These are phyloP conservation scores for Hippocampus guttulatus DNA, from an alignment of 2,113 vertebrate genomes.

Conservation along the genomic window DNA sequence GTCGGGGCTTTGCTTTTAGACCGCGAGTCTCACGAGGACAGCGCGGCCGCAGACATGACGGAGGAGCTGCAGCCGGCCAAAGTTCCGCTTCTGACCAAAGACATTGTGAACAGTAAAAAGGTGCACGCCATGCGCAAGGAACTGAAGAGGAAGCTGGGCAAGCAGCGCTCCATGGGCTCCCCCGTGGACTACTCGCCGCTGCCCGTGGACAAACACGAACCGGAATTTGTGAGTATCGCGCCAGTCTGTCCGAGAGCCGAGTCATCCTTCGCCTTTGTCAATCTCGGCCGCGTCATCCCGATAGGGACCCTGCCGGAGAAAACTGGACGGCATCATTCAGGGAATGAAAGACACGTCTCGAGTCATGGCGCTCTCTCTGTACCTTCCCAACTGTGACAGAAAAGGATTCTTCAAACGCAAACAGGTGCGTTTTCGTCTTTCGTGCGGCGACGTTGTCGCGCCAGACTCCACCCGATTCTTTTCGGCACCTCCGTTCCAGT, in stretches of 20 bases:
- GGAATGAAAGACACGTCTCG: conserved; percentile 88
- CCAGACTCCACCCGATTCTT: too few species aligned
- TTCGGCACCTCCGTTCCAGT: too few species aligned
- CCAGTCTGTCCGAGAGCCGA: too few species aligned
- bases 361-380: conserved; percentile 86
- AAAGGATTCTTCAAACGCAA: conserved; percentile 99
- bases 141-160: conserved; percentile 80
- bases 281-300: conserved; percentile 3
- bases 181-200: conserved; percentile 83
- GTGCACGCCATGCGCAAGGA: conserved; percentile 86
- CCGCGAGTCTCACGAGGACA: conserved; percentile 85
- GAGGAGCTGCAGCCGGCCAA: conserved; percentile 83
- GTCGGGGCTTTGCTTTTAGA: conserved; percentile 61
- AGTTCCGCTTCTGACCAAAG: conserved; percentile 72
- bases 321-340: conserved; percentile 92
- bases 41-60: conserved; percentile 79
- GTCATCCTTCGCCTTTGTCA: background rate
- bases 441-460: too few species aligned
- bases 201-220: conserved; percentile 88
- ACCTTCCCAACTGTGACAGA: conserved; percentile 96
- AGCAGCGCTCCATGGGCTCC: conserved; percentile 78
- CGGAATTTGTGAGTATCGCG: conserved; percentile 82
- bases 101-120: conserved; percentile 82
- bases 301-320: conserved; percentile 93
- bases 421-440: conserved; percentile 74